Base-by-base conservation (phyloP, 2,888 invertebrate genomes). In the Melitaea athalia region DNA sequence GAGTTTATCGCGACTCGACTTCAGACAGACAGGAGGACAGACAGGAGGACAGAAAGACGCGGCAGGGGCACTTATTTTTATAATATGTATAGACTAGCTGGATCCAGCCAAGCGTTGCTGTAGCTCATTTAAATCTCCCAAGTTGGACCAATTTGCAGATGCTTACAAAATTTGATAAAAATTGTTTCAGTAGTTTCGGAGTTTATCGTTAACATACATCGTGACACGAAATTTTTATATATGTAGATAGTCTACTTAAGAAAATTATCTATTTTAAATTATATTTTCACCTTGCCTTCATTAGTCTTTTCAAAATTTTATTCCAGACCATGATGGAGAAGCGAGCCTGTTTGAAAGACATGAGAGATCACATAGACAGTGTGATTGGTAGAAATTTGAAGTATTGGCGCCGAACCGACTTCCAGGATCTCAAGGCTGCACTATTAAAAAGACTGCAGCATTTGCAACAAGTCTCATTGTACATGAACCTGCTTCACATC, bases 321-420 rank as follows among this genome's bases (percentile, higher is more conserved):
- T 83, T 80, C 42, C 85, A 91, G 94, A 81, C 80, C 12, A 77
- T 76, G 8, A 72, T 74, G 5, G 90, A 91, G 64, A 92, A 89
- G 77, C 86, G 82, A 55, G 80, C 84, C 0, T 94, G 94, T 75
- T 79, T 94, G 14, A 87, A 83, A 70, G 90, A 92, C 63, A 81
- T 94, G 49, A 89, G 91, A 68, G 88, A 91, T 57, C 93, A 94
- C 77, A 92, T 93, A 12, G 85, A 90, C 3, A 84, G 89, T 3
- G 75, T 93, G 3, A 93, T 94, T 63, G 92, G 91, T 43, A 85
- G 86, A 69, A 93, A 93, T 59, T 85, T 95, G 17, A 90, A 88
- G 71, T 90, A 93, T 70, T 94, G 94, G 94, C 87, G 94, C 1
- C 83, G 85, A 47, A 82, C 85, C 0, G 83, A 85, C 59, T 78